phyloP scores from a whole-genome alignment of 2,797 vertebrate genomes.

The Rousettus madagascariensis region DNA sequence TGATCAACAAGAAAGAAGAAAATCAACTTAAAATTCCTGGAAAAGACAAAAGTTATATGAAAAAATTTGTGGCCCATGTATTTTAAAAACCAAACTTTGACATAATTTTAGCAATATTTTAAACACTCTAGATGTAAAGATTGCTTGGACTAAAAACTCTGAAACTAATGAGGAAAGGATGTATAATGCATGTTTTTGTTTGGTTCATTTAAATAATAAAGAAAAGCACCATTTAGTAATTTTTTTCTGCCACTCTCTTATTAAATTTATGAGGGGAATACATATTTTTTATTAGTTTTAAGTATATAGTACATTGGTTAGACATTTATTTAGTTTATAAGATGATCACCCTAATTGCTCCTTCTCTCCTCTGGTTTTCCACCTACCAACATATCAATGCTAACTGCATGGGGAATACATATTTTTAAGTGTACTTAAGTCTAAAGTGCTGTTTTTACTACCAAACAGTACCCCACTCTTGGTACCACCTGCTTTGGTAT shows the following conservation, averaged over 20 bases:
- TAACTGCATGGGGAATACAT: neutral
- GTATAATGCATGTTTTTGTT: neutral
- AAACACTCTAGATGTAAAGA: neutral
- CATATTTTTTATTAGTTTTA: neutral
- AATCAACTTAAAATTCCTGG: neutral
- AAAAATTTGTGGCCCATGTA: neutral
- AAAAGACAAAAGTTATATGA: neutral
- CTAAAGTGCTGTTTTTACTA: neutral
- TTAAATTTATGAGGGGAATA: neutral
- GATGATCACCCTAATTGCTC: no score
- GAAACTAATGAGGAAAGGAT: neutral
- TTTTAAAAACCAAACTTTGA: neutral
- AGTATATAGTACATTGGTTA: no score
- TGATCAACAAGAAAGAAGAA: neutral
- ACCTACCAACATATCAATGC: no score
- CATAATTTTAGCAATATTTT: neutral
- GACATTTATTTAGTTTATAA: no score
- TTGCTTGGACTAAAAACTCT: neutral
- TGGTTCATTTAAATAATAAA: neutral
- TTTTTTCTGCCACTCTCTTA: neutral
- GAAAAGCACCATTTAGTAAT: neutral
- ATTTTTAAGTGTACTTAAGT: neutral
- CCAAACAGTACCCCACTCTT: neutral
- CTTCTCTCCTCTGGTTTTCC: no score
- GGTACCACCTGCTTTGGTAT: neutral